A percentile compares a stretch with the other conserved stretches of the same genome.
These are phyloP conservation scores for Drepanosiphum platanoidis DNA, from an alignment of 2,888 invertebrate species.

Conservation along the genomic window DNA sequence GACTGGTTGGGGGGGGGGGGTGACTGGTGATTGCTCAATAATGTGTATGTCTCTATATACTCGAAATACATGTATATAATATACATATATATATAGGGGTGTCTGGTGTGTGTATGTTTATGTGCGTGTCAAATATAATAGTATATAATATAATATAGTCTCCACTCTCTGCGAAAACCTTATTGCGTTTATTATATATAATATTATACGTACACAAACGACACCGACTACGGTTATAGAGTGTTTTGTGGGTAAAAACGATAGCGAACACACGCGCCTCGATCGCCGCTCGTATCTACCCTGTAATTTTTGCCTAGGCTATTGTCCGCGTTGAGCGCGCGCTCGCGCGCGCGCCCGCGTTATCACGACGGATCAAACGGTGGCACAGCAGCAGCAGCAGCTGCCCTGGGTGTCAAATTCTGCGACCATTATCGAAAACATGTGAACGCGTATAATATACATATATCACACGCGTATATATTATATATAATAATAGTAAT, in stretches of 20 bases:
- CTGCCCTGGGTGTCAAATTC: conserved; percentile 55
- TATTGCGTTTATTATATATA: background rate
- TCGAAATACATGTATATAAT: too few relatives aligned
- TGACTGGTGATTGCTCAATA: too few relatives aligned
- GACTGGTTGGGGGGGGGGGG: background rate
- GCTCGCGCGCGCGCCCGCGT: background rate
- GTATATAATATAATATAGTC: background rate
- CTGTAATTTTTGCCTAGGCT: conserved; percentile 56
- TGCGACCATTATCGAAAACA: conserved; percentile 46
- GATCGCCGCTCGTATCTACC: too few relatives aligned
- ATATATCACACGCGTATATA: background rate
- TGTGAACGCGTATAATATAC: conserved; percentile 3
- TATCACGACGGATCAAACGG: conserved; percentile 50
- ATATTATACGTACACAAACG: background rate
- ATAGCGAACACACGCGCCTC: background rate
- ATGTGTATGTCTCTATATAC: too few relatives aligned
- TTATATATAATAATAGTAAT: background rate
- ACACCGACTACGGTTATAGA: background rate
- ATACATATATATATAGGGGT: too few relatives aligned
- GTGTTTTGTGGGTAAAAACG: background rate
- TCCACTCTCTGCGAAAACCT: background rate
- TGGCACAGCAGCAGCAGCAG: conserved; percentile 28
- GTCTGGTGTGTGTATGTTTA: too few relatives aligned
- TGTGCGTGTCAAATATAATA: background rate
- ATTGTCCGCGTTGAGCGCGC: conserved; percentile 33